A percentile compares a stretch with the other conserved stretches of the same genome.
These are phyloP conservation scores for Enteromius radiatus DNA, from an alignment of 2,797 vertebrate species.

Conservation along the genomic window DNA sequence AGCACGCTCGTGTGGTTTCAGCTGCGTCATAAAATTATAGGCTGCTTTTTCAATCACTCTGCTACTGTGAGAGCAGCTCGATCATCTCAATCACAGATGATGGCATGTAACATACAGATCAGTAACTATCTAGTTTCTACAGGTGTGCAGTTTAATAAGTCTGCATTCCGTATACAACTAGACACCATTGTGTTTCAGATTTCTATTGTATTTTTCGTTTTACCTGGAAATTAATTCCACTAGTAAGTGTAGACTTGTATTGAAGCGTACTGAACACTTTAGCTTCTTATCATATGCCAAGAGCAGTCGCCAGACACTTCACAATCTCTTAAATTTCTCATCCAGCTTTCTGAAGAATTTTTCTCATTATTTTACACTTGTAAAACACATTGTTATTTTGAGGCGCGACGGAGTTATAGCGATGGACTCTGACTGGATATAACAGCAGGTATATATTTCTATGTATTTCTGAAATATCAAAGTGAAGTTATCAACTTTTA, in stretches of 20 bases:
- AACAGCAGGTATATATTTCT: not conserved
- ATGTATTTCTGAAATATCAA: not conserved
- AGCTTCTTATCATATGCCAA: constrained; percentile 10
- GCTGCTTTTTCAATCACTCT: constrained; percentile 24
- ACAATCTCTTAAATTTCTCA: constrained; percentile 24
- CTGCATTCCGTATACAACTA: not conserved
- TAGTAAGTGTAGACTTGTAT: not conserved
- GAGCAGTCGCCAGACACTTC: not conserved
- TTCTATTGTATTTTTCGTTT: not conserved
- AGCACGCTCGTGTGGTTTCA: constrained; percentile 10
- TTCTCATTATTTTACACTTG: constrained; percentile 25
- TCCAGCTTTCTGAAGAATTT: constrained; percentile 16
- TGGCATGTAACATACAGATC: too few species aligned
- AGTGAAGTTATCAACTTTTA: not conserved
- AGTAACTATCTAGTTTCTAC: not conserved
- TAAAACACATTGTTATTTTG: constrained; percentile 22
- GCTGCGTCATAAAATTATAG: not conserved
- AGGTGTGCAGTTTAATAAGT: not conserved
- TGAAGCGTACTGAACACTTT: not conserved
- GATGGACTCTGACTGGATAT: not conserved
- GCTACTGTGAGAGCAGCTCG: not conserved
- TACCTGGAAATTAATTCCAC: not conserved
- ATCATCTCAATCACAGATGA: not conserved
- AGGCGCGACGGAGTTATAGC: not conserved
- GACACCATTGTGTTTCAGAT: not conserved